phyloP scores from a whole-genome alignment of 2,797 vertebrate species.

The Catamblyrhynchus diadema region DNA sequence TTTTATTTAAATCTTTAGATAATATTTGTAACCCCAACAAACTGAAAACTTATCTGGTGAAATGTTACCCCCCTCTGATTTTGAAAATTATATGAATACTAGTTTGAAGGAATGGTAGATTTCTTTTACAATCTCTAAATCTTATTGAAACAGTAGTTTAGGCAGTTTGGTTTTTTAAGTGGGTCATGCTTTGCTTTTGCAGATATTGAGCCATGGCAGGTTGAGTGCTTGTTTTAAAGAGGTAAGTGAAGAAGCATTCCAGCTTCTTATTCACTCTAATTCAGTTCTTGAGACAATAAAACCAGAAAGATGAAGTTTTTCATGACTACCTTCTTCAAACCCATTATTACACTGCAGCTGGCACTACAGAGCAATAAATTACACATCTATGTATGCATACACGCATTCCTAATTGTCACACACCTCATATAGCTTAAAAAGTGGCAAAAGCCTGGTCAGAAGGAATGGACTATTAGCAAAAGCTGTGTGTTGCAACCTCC shows the following conservation, averaged over 20 bases:
- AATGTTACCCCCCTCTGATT: neutral
- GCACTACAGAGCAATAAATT: slow-evolving; percentile 17
- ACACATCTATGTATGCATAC: neutral
- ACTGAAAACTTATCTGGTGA: neutral
- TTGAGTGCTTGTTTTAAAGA: neutral
- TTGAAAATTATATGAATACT: neutral
- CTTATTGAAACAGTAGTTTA: neutral
- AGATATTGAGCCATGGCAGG: neutral
- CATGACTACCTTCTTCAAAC: slow-evolving; percentile 2
- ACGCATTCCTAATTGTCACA: neutral
- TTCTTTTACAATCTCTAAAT: neutral
- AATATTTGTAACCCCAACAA: neutral
- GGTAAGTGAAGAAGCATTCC: neutral
- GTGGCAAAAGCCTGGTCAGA: slow-evolving; percentile 27
- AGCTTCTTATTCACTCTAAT: neutral
- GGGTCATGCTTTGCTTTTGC: neutral
- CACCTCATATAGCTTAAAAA: neutral
- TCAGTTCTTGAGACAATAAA: slow-evolving; percentile 9
- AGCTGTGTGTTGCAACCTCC: neutral
- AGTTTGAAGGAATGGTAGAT: neutral
- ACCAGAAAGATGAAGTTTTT: slow-evolving; percentile 29
- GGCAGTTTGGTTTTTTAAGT: neutral
- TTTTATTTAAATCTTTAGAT: neutral
- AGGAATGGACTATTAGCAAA: slow-evolving; percentile 18
- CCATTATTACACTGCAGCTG: neutral